A percentile compares a stretch with the other conserved stretches of the same genome.
Conservation (phyloP, 2,888 invertebrate genomes). For the Perithous albicinctus region DNA sequence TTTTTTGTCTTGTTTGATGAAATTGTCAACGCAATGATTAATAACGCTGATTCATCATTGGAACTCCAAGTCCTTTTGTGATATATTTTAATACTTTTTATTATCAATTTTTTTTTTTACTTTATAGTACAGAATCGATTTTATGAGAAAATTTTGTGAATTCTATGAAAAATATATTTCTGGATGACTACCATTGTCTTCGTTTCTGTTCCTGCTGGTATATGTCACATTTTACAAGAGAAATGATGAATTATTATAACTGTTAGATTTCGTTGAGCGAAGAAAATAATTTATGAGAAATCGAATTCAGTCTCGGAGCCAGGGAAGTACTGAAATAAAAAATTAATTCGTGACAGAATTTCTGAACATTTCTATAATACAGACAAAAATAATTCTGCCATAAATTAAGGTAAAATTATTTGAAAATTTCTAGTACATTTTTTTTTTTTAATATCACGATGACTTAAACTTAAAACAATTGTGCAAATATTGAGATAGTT, state of each 20-base stretch:
- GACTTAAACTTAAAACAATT: no score
- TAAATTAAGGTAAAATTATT: not conserved
- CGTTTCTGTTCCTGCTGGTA: not conserved
- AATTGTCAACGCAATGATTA: not conserved
- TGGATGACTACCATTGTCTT: not conserved
- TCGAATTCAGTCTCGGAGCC: not conserved
- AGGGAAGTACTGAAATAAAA: not conserved
- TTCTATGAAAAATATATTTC: not conserved
- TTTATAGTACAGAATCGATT: not conserved
- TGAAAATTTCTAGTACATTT: no score
- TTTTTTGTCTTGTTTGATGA: not conserved
- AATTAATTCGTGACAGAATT: not conserved
- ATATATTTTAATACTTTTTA: not conserved
- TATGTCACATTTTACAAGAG: not conserved
- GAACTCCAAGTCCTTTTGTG: not conserved
- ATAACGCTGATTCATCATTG: constrained; percentile 2
- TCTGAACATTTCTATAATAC: not conserved
- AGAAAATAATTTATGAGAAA: constrained; percentile 4
- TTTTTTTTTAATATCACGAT: no score
- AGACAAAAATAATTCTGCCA: not conserved
- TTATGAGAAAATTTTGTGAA: not conserved
- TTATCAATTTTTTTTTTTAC: not conserved
- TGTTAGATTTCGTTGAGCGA: not conserved
- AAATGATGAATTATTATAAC: not conserved
- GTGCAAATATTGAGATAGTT: no score